These are phyloP conservation scores for Terebella lapidaria DNA, from an alignment of 2,888 invertebrate species.

Conservation along the genomic window DNA sequence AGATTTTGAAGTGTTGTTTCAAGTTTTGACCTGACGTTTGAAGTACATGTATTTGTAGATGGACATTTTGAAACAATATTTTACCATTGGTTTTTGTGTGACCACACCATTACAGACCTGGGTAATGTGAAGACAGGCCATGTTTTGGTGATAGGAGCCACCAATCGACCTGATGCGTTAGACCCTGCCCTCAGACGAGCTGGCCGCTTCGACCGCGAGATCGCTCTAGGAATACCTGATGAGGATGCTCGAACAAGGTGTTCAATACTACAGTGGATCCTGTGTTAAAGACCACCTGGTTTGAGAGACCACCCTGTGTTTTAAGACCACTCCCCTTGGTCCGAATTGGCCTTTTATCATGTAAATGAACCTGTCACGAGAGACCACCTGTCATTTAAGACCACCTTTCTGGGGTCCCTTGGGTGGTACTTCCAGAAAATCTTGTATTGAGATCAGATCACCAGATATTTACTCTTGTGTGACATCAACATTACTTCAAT, in stretches of 20 bases:
- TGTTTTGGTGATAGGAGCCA: constrained; percentile 87
- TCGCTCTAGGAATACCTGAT: constrained; percentile 88
- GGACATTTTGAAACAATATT: neutral
- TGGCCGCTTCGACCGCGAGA: constrained; percentile 90
- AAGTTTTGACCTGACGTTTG: neutral
- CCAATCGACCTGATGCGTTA: constrained; percentile 84
- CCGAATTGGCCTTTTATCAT: too few relatives aligned
- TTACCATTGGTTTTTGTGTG: neutral
- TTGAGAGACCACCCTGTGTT: too few relatives aligned
- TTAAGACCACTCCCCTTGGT: too few relatives aligned
- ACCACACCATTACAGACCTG: neutral
- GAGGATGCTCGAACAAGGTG: constrained; percentile 65
- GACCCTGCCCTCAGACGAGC: constrained; percentile 88
- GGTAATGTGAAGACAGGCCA: constrained; percentile 23
- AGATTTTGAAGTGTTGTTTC: neutral
- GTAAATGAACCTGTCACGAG: too few relatives aligned
- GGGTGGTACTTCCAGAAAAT: too few relatives aligned
- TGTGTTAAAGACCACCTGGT: too few relatives aligned
- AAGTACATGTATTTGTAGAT: neutral
- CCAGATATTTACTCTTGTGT: too few relatives aligned
- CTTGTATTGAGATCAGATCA: too few relatives aligned
- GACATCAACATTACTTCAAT: too few relatives aligned
- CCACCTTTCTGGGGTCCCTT: too few relatives aligned
- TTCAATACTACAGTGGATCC: too few relatives aligned
- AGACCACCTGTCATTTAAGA: too few relatives aligned